phyloP scores from a whole-genome alignment of 2,888 invertebrate genomes.

The Trichopria drosophilae region DNA sequence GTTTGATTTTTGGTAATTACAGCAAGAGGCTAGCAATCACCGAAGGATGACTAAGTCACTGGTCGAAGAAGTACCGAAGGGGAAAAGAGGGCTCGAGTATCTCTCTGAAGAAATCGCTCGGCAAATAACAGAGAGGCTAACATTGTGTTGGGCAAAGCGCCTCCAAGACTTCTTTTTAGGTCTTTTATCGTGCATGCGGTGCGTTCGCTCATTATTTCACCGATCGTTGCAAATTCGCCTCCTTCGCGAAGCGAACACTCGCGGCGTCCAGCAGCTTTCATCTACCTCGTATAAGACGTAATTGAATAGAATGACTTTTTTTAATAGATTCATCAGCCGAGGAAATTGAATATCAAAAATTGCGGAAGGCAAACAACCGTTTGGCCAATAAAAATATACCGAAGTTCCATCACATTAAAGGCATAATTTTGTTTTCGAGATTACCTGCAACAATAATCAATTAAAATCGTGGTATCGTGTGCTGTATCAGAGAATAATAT shows the following conservation, averaged over 20 bases:
- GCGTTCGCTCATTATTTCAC: constrained; percentile 28
- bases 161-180: constrained; percentile 7
- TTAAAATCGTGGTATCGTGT: too few relatives aligned
- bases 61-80: constrained; percentile 15
- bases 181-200: constrained; percentile 7
- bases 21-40: constrained; percentile 44
- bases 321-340: constrained; percentile 12
- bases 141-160: constrained; percentile 8
- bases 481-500: too few relatives aligned
- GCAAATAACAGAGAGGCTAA: constrained; percentile 46
- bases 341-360: constrained; percentile 31
- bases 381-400: too few relatives aligned
- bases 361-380: too few relatives aligned
- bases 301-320: constrained; percentile 30
- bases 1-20: constrained; percentile 50
- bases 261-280: constrained; percentile 7
- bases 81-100: constrained; percentile 6
- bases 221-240: constrained; percentile 22
- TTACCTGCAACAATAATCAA: too few relatives aligned
- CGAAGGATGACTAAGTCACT: constrained; percentile 18
- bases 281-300: constrained; percentile 10
- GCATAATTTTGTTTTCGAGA: too few relatives aligned
- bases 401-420: too few relatives aligned
- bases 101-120: constrained; percentile 37
- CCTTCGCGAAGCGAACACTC: neutral